Evolutionary conservation across 2,113 vertebrate species (phyloP).

Genomic region (Mixornis gularis): DNA sequence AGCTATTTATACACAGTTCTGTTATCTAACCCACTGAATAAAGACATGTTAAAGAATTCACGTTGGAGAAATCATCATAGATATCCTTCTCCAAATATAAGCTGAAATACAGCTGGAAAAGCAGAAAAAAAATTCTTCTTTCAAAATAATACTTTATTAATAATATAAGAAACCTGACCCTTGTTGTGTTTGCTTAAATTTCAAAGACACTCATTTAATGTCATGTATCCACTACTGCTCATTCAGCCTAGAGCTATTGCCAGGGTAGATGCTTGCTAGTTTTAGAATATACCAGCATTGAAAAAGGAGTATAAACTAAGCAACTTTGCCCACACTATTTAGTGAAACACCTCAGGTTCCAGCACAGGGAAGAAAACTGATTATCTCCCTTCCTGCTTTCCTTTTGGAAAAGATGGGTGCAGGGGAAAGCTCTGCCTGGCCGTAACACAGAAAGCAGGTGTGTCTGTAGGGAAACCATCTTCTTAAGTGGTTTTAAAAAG

Average conservation of each 20-base stretch:
- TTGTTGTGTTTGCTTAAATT: neutral
- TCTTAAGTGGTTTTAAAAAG: neutral
- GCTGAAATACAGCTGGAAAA: neutral
- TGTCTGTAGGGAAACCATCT: neutral
- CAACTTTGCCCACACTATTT: neutral
- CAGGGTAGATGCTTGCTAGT: neutral
- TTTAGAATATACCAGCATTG: neutral
- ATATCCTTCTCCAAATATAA: neutral
- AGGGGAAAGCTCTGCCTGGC: neutral
- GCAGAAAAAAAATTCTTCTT: neutral
- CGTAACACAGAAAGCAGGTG: neutral
- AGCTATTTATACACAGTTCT: neutral
- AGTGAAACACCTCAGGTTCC: neutral
- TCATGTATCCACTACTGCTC: neutral
- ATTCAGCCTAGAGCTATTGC: neutral
- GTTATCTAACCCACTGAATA: neutral
- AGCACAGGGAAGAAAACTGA: rapidly evolving
- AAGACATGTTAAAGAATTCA: neutral
- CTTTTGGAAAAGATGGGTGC: neutral
- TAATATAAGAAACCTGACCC: neutral
- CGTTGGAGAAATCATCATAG: neutral
- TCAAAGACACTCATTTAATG: neutral
- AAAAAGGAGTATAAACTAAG: neutral
- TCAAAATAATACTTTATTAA: neutral
- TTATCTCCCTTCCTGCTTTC: neutral